Evolutionary conservation across 1,140 invertebrate species (phyloP).

Genomic region (Dolichoris vasculosae): DNA sequence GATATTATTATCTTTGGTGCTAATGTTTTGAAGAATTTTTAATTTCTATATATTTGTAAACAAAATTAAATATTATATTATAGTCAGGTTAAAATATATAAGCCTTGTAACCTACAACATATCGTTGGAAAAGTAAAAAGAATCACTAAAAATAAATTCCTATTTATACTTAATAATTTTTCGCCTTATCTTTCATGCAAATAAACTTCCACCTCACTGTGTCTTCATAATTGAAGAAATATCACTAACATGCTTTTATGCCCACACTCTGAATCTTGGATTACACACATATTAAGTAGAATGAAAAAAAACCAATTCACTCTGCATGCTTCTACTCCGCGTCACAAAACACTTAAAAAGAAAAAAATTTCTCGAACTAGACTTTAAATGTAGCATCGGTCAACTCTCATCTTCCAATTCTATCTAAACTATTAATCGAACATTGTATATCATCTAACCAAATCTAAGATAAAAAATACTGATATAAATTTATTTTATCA

Average conservation of each 20-base stretch:
- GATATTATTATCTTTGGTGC: too few relatives aligned
- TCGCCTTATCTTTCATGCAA: neutral
- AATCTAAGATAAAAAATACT: conserved; percentile 23
- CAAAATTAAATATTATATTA: neutral
- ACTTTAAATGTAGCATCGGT: neutral
- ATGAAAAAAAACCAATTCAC: conserved; percentile 27
- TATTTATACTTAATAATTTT: neutral
- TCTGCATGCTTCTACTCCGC: neutral
- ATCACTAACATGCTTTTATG: neutral
- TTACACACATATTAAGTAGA: conserved; percentile 1
- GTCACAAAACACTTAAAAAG: conserved; percentile 20
- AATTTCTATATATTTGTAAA: neutral
- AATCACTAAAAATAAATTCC: neutral
- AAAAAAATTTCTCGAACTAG: conserved; percentile 36
- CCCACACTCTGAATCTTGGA: neutral
- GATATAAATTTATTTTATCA: neutral
- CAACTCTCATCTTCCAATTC: conserved; percentile 34
- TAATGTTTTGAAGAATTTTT: too few relatives aligned
- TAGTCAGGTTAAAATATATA: neutral
- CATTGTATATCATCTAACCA: neutral
- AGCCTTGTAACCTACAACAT: too few relatives aligned
- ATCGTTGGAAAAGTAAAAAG: neutral
- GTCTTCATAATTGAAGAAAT: neutral
- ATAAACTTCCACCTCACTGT: neutral
- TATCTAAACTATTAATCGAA: neutral